A percentile compares a stretch with the other conserved stretches of the same genome.
Conservation (phyloP, 92 coral and sea anemone species). For the Umimayanthus kanabou region DNA sequence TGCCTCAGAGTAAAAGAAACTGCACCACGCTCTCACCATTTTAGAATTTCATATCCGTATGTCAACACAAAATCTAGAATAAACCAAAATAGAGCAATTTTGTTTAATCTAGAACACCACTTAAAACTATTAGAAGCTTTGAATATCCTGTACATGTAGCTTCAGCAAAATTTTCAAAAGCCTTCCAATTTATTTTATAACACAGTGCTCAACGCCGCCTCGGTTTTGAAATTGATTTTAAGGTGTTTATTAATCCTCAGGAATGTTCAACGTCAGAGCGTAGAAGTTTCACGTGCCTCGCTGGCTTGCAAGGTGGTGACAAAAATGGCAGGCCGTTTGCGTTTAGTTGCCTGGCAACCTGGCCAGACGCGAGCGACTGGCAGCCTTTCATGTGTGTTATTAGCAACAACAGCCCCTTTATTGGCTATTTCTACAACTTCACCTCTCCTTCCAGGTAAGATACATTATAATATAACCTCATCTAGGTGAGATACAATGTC, state of each 20-base stretch:
- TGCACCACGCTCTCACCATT: too few species aligned
- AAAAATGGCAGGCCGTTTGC: constrained; percentile 75
- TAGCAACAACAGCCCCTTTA: constrained; percentile 85
- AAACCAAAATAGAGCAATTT: too few species aligned
- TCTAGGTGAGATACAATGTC: too few species aligned
- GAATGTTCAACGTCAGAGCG: constrained; percentile 73
- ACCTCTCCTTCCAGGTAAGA: constrained; percentile 61
- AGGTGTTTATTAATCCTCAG: constrained; percentile 30
- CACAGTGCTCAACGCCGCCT: too few species aligned
- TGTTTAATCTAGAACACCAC: too few species aligned
- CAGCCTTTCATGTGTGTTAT: constrained; percentile 83
- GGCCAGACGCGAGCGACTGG: constrained; percentile 85
- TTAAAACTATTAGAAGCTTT: too few species aligned
- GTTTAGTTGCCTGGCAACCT: constrained; percentile 94
- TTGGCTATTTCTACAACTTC: constrained; percentile 79
- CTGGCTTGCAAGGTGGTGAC: constrained; percentile 90
- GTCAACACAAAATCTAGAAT: too few species aligned
- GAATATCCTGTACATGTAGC: too few species aligned
- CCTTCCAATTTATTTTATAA: too few species aligned
- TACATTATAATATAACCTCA: neutral
- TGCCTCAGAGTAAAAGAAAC: too few species aligned
- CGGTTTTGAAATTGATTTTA: neutral
- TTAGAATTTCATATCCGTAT: too few species aligned
- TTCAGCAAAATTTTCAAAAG: too few species aligned
- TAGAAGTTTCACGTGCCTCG: constrained; percentile 65